These are phyloP conservation scores for Channa striata DNA, from an alignment of 2,797 vertebrate species.

Conservation along the genomic window DNA sequence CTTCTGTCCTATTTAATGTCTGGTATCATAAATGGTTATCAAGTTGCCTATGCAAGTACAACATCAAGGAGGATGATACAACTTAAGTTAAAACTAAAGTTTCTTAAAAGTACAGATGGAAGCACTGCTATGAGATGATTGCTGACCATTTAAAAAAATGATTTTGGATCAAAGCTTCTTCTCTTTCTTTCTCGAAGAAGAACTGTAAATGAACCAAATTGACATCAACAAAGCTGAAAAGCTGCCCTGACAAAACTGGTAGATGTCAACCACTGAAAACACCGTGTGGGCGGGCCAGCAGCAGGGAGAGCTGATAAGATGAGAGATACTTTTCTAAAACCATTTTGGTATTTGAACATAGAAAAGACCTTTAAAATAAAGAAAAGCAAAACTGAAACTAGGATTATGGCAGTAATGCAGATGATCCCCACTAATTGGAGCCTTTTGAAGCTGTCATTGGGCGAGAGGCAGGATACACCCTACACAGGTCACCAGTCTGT, in stretches of 20 bases:
- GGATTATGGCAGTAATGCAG: too few relatives aligned
- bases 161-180: too few relatives aligned
- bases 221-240: constrained; percentile 11
- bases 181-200: too few relatives aligned
- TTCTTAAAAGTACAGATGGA: background rate
- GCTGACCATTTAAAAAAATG: constrained; percentile 8
- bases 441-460: too few relatives aligned
- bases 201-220: constrained; percentile 12
- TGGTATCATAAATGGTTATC: constrained; percentile 17
- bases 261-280: constrained; percentile 3
- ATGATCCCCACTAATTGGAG: too few relatives aligned
- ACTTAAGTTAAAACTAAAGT: background rate
- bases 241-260: too few relatives aligned
- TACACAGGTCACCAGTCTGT: too few relatives aligned
- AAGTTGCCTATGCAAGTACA: background rate
- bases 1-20: constrained; percentile 2
- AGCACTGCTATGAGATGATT: background rate
- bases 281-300: constrained; percentile 10
- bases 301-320: background rate
- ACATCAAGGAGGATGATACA: background rate
- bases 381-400: too few relatives aligned
- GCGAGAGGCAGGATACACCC: too few relatives aligned
- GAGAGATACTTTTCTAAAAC: constrained; percentile 14
- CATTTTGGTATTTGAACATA: constrained; percentile 1
- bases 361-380: too few relatives aligned